Evolutionary conservation across 1,140 invertebrate genomes (phyloP).

Genomic region (Conopomorpha cramerella): DNA sequence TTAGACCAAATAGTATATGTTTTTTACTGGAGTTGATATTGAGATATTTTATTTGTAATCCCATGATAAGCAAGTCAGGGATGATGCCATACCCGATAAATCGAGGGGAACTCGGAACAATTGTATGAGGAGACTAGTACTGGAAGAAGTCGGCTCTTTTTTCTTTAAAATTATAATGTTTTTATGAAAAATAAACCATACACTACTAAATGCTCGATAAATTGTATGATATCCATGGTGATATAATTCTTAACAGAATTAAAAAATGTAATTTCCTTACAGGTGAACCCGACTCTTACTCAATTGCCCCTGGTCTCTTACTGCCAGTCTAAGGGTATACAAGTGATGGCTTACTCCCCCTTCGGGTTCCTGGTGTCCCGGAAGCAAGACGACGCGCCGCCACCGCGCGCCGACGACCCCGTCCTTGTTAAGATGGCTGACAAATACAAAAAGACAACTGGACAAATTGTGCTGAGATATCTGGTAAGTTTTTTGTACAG

Average conservation of each 20-base stretch:
- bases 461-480: constrained; percentile 69
- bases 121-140: too few relatives aligned
- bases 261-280: constrained; percentile 6
- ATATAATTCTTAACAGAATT: not conserved
- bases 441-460: constrained; percentile 72
- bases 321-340: constrained; percentile 71
- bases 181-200: too few relatives aligned
- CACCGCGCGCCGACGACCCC: constrained; percentile 65
- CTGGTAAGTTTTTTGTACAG: constrained; percentile 52
- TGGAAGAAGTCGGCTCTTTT: too few relatives aligned
- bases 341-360: constrained; percentile 78
- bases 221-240: constrained; percentile 6
- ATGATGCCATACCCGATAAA: too few relatives aligned
- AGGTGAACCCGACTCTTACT: constrained; percentile 70
- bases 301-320: constrained; percentile 74
- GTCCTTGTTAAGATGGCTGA: constrained; percentile 67
- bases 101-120: too few relatives aligned
- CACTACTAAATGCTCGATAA: too few relatives aligned
- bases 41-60: too few relatives aligned
- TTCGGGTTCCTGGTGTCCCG: constrained; percentile 69
- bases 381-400: constrained; percentile 60
- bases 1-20: too few relatives aligned
- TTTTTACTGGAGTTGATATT: too few relatives aligned
- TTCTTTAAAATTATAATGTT: too few relatives aligned
- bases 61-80: too few relatives aligned